These are phyloP conservation scores for Tachina grossa DNA, from an alignment of 2,888 invertebrate species.

Conservation along the genomic window DNA sequence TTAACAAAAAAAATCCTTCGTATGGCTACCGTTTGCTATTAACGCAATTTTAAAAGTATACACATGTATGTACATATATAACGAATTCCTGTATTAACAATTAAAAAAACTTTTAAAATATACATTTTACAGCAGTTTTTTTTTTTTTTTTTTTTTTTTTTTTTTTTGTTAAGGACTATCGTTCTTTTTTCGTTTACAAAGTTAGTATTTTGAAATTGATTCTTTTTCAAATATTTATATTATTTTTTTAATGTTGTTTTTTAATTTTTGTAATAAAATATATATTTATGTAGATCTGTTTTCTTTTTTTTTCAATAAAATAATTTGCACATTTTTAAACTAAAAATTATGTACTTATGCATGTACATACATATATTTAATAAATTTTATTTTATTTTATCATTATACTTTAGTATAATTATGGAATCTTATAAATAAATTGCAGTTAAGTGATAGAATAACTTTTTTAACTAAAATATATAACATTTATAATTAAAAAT, in stretches of 20 bases:
- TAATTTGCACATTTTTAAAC: conserved; percentile 58
- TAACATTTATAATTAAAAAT: conserved; percentile 21
- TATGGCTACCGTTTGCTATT: too few relatives aligned
- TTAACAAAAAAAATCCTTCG: too few relatives aligned
- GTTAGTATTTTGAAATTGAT: conserved; percentile 51
- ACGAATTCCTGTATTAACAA: background rate
- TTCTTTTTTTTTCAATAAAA: conserved; percentile 38
- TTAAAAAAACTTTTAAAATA: conserved; percentile 14
- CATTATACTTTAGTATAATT: conserved; percentile 12
- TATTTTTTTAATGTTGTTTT: conserved; percentile 36
- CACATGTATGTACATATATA: too few relatives aligned
- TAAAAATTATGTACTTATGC: conserved; percentile 42
- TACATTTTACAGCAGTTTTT: conserved; percentile 21
- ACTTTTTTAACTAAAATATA: conserved; percentile 12
- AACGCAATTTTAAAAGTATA: too few relatives aligned
- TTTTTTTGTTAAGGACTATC: conserved; percentile 27
- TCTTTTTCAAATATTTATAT: conserved; percentile 75
- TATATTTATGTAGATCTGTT: conserved; percentile 63
- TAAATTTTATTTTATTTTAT: conserved; percentile 18
- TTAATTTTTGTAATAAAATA: conserved; percentile 60
- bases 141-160: conserved; percentile 30
- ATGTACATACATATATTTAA: conserved; percentile 9
- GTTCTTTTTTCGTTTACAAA: conserved; percentile 6
- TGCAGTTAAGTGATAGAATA: background rate
- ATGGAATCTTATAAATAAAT: conserved; percentile 31